Conservation (phyloP, 2,888 invertebrate species). For the Eueremaeus valkanovi region DNA sequence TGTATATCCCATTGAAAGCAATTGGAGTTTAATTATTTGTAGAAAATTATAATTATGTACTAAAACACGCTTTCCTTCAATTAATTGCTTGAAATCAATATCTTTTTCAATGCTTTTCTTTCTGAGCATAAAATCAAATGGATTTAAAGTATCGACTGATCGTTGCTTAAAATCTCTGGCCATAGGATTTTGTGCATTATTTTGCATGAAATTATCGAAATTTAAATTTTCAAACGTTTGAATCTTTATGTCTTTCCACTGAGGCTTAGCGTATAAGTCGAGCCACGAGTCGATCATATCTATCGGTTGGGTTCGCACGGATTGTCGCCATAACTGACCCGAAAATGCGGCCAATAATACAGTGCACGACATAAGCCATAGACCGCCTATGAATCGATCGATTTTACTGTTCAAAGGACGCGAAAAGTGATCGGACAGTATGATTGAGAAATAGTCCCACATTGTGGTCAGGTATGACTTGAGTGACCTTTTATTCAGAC, state of each 20-base stretch:
- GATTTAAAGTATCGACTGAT: no score
- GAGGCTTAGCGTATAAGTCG: not conserved
- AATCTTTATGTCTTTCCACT: not conserved
- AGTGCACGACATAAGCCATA: not conserved
- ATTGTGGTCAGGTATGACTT: not conserved
- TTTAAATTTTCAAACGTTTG: no score
- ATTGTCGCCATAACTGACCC: not conserved
- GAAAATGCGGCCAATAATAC: constrained; percentile 16
- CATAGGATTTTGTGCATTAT: no score
- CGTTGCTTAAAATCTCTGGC: no score
- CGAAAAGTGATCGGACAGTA: not conserved
- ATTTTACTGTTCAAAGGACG: not conserved
- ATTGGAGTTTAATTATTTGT: no score
- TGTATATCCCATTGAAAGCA: no score
- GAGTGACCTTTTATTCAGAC: not conserved
- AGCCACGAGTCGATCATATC: not conserved
- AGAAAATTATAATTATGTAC: no score
- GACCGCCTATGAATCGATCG: not conserved
- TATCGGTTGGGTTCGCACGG: not conserved
- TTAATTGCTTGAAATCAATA: no score
- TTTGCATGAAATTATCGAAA: no score
- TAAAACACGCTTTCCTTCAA: no score
- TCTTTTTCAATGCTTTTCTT: no score
- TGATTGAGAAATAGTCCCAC: not conserved
- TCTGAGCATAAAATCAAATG: no score